A percentile compares a stretch with the other conserved stretches of the same genome.
Conservation (phyloP, 2,113 vertebrate species). For the Hassar affinis region DNA sequence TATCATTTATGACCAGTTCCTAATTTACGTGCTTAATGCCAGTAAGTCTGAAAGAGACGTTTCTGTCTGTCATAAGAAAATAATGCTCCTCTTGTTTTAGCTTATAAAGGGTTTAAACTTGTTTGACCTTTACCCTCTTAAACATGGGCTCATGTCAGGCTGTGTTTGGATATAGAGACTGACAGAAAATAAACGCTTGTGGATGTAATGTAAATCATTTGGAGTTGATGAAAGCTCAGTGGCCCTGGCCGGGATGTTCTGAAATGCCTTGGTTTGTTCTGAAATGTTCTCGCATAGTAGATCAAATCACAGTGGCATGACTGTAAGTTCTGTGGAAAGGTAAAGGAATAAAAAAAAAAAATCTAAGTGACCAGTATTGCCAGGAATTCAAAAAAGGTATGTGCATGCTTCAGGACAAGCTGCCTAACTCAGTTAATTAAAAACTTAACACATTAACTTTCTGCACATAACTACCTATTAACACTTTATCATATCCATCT, state of each 20-base stretch:
- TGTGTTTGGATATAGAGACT: constrained; percentile 59
- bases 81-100: constrained; percentile 42
- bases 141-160: constrained; percentile 56
- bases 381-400: background rate
- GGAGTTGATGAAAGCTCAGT: constrained; percentile 60
- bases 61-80: constrained; percentile 21
- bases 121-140: constrained; percentile 64
- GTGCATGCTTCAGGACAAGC: background rate
- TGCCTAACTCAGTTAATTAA: background rate
- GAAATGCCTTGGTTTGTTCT: constrained; percentile 22
- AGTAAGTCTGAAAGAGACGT: background rate
- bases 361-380: background rate
- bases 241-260: constrained; percentile 44
- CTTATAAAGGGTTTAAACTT: constrained; percentile 57
- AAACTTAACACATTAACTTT: background rate
- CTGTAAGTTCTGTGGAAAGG: too few relatives aligned
- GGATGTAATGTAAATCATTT: constrained; percentile 66
- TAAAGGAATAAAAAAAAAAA: background rate
- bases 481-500: background rate
- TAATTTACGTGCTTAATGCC: constrained; percentile 21
- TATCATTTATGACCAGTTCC: constrained; percentile 29
- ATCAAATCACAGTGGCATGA: background rate
- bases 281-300: constrained; percentile 18
- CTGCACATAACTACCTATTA: background rate
- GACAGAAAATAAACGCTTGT: constrained; percentile 64